Conservation (phyloP, 2,888 invertebrate genomes). For the Drosophila maculinotata region DNA sequence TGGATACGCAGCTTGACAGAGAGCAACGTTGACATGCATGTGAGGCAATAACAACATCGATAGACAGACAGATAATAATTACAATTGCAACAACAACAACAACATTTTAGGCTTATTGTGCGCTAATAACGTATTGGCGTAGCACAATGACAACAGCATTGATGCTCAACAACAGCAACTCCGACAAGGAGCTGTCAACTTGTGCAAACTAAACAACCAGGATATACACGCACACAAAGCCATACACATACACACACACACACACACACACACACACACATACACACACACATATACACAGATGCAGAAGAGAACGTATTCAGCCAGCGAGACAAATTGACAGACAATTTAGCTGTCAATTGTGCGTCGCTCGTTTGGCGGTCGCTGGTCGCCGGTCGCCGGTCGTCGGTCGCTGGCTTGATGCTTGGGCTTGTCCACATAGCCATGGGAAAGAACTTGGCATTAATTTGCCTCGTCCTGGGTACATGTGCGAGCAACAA, state of each 20-base stretch:
- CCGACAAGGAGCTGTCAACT: slow-evolving; percentile 60
- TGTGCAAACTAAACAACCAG: slow-evolving; percentile 56
- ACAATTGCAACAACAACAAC: slow-evolving; percentile 38
- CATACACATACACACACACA: slow-evolving; percentile 21
- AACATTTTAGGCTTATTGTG: slow-evolving; percentile 41
- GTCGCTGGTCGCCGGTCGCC: slow-evolving; percentile 27
- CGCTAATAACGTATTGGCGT: slow-evolving; percentile 49
- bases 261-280: slow-evolving; percentile 6
- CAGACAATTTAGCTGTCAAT: slow-evolving; percentile 81
- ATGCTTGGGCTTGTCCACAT: not conserved
- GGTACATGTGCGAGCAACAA: slow-evolving; percentile 27
- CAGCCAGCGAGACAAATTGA: slow-evolving; percentile 77
- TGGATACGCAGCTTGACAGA: slow-evolving; percentile 61
- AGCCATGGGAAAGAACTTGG: slow-evolving; percentile 24
- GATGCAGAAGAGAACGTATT: slow-evolving; percentile 48
- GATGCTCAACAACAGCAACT: slow-evolving; percentile 21
- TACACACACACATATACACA: slow-evolving; percentile 1
- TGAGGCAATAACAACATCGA: slow-evolving; percentile 20
- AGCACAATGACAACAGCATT: slow-evolving; percentile 37
- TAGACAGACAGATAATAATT: slow-evolving; percentile 45
- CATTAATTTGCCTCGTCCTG: slow-evolving; percentile 40
- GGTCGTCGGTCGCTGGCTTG: slow-evolving; percentile 38
- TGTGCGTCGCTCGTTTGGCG: slow-evolving; percentile 61
- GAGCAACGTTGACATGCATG: slow-evolving; percentile 36
- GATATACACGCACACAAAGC: slow-evolving; percentile 18